phyloP scores from a whole-genome alignment of 2,888 invertebrate species.

The Folsomia manolachei region DNA sequence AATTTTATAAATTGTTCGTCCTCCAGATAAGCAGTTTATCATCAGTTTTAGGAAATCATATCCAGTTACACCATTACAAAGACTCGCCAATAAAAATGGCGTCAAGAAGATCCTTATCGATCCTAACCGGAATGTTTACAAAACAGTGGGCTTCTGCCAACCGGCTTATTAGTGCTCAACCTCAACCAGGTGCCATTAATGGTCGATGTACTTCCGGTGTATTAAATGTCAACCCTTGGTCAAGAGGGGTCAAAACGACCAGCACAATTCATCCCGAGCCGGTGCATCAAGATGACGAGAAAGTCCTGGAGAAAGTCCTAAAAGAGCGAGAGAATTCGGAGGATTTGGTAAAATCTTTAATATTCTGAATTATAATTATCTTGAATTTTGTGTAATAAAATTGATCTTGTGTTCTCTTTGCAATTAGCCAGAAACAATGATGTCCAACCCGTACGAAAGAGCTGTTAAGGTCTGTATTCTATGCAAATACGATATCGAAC shows the following conservation, averaged over 20 bases:
- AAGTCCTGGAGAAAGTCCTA: slow-evolving; percentile 44
- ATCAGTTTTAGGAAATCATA: too few relatives aligned
- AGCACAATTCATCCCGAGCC: slow-evolving; percentile 44
- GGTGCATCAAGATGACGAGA: slow-evolving; percentile 50
- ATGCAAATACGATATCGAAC: slow-evolving; percentile 75
- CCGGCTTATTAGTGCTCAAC: too few relatives aligned
- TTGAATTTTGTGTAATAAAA: background rate
- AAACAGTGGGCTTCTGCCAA: too few relatives aligned
- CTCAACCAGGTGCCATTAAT: too few relatives aligned
- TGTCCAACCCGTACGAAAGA: slow-evolving; percentile 77
- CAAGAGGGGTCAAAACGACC: slow-evolving; percentile 42
- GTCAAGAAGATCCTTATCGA: too few relatives aligned
- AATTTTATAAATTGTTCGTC: too few relatives aligned
- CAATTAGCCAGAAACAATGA: slow-evolving; percentile 52
- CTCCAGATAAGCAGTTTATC: too few relatives aligned
- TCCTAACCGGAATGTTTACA: too few relatives aligned
- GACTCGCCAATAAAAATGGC: too few relatives aligned
- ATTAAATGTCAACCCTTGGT: too few relatives aligned
- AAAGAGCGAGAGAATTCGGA: slow-evolving; percentile 34
- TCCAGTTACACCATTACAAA: too few relatives aligned
- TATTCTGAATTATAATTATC: slow-evolving; percentile 12
- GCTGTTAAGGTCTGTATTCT: slow-evolving; percentile 72
- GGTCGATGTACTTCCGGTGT: too few relatives aligned
- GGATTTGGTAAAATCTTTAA: slow-evolving; percentile 50
- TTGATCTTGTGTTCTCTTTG: slow-evolving; percentile 6